A percentile compares a stretch with the other conserved stretches of the same genome.
phyloP scores from a whole-genome alignment of 2,113 vertebrate species.

The Oryzias celebensis region DNA sequence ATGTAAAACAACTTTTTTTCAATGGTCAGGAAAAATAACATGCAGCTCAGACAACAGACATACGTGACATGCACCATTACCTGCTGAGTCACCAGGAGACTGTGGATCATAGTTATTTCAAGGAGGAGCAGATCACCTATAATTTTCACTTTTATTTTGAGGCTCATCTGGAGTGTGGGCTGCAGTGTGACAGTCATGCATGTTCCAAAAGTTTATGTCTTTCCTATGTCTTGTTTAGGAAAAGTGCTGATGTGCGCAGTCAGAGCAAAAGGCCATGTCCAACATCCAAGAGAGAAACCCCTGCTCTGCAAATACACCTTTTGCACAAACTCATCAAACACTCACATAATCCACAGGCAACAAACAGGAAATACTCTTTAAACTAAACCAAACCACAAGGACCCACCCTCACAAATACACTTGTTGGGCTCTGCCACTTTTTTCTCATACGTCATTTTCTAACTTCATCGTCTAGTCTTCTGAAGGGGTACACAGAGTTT shows the following conservation, averaged over 20 bases:
- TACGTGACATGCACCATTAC: slow-evolving; percentile 41
- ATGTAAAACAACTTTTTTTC: not conserved
- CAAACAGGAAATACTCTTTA: no score
- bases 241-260: slow-evolving; percentile 25
- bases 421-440: no score
- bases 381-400: no score
- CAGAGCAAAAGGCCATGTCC: slow-evolving; percentile 51
- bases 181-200: not conserved
- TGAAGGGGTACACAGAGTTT: no score
- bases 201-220: slow-evolving; percentile 35
- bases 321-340: not conserved
- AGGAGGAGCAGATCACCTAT: slow-evolving; percentile 26
- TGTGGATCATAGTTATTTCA: slow-evolving; percentile 27
- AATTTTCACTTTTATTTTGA: slow-evolving; percentile 43
- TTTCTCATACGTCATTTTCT: no score
- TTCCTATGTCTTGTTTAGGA: slow-evolving; percentile 33
- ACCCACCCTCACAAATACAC: no score
- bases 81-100: slow-evolving; percentile 45
- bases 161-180: slow-evolving; percentile 34
- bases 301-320: not conserved
- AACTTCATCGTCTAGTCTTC: no score
- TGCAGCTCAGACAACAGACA: slow-evolving; percentile 32
- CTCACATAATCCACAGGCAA: not conserved
- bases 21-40: slow-evolving; percentile 13
- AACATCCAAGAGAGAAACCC: slow-evolving; percentile 17